These are phyloP conservation scores for Orthonevra nobilis DNA, from an alignment of 2,888 invertebrate species.

Conservation along the genomic window DNA sequence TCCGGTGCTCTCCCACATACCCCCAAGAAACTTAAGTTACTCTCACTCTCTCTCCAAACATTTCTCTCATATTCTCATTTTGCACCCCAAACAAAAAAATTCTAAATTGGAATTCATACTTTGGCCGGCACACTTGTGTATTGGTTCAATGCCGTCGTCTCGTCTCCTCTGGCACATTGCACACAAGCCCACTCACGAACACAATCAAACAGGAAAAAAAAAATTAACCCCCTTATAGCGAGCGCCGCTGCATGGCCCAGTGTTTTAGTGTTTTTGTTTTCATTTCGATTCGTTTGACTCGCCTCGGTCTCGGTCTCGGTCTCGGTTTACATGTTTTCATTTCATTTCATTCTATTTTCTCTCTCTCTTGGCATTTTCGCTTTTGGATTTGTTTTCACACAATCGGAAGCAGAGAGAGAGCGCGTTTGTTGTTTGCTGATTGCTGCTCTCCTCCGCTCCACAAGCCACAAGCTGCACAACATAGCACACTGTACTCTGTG, in stretches of 20 bases:
- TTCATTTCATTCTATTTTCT: constrained; percentile 21
- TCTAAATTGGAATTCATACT: constrained; percentile 34
- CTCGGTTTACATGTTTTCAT: constrained; percentile 5
- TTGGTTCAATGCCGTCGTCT: constrained; percentile 67
- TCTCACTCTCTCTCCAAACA: too few relatives aligned
- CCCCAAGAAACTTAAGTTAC: too few relatives aligned
- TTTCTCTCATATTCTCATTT: background rate
- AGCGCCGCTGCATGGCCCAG: background rate
- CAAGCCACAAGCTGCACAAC: background rate
- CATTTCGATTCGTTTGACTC: constrained; percentile 19
- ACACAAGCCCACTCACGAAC: constrained; percentile 69
- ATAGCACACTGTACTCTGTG: too few relatives aligned
- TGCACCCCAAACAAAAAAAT: constrained; percentile 5
- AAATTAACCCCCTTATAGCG: too few relatives aligned
- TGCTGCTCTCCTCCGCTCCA: background rate
- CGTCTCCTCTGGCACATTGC: constrained; percentile 58
- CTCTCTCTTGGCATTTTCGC: constrained; percentile 58
- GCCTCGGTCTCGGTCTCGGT: too few relatives aligned
- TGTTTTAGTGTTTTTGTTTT: constrained; percentile 27
- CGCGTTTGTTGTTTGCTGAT: too few relatives aligned
- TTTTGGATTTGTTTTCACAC: constrained; percentile 41
- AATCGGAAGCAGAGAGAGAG: constrained; percentile 39
- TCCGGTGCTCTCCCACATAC: too few relatives aligned
- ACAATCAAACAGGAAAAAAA: background rate
- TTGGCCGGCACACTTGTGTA: constrained; percentile 16